phyloP scores from a whole-genome alignment of 23 tunicate species.

The Styela clava region DNA sequence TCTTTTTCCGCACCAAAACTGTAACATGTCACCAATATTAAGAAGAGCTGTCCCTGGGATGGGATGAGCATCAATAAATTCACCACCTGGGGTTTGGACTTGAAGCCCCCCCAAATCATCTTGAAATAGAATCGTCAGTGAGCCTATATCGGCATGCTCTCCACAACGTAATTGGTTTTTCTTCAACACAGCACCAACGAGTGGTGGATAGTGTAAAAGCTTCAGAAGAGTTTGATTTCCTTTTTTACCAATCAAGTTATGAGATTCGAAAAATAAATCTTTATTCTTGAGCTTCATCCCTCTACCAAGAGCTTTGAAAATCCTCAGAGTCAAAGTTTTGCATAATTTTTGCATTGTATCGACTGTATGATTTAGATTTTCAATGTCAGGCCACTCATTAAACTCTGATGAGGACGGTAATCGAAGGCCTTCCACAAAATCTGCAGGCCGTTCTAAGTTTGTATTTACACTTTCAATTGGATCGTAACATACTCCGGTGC shows the following conservation, averaged over 20 bases:
- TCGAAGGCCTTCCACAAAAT: too few relatives aligned
- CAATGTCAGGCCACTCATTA: too few relatives aligned
- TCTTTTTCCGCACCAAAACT: not conserved
- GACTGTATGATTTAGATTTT: too few relatives aligned
- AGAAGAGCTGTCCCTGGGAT: not conserved
- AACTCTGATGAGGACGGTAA: too few relatives aligned
- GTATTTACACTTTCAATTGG: too few relatives aligned
- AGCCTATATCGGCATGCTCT: not conserved
- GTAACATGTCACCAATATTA: not conserved
- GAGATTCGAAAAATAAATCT: not conserved
- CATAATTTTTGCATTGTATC: too few relatives aligned
- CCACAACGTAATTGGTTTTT: not conserved
- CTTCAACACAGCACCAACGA: not conserved
- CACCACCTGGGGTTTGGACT: not conserved
- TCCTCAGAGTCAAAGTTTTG: too few relatives aligned
- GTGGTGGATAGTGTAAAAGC: not conserved
- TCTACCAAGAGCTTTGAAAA: not conserved
- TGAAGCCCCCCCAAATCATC: not conserved
- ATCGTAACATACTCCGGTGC: too few relatives aligned
- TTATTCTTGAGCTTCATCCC: not conserved
- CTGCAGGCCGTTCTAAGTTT: too few relatives aligned
- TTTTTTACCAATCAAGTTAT: not conserved
- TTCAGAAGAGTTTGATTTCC: not conserved
- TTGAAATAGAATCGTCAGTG: not conserved
- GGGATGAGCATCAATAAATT: not conserved